phyloP scores from a whole-genome alignment of 2,888 invertebrate species.

The Resseliella maxima region DNA sequence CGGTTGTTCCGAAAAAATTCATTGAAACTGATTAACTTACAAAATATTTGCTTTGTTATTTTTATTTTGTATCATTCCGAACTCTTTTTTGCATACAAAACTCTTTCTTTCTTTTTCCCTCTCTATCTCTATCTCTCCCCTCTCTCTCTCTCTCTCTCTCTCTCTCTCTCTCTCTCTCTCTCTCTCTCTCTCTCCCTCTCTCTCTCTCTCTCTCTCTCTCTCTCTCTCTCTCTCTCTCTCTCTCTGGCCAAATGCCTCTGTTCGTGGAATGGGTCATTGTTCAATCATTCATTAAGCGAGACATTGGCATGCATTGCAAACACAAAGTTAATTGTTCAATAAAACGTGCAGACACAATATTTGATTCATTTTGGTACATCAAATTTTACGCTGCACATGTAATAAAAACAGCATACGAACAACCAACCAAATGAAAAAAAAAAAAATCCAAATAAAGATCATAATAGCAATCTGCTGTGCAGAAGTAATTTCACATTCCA shows the following conservation, averaged over 20 bases:
- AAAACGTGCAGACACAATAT: neutral
- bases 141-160: neutral
- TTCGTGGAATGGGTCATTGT: neutral
- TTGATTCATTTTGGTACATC: neutral
- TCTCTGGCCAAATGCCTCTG: no score
- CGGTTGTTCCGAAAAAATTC: neutral
- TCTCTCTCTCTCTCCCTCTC: neutral
- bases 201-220: neutral
- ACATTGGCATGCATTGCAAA: neutral
- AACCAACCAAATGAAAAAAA: neutral
- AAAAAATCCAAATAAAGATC: no score
- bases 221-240: neutral
- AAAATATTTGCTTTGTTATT: neutral
- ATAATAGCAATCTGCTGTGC: no score
- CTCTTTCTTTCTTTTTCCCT: neutral
- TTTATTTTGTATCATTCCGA: neutral
- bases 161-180: neutral
- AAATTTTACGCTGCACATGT: neutral
- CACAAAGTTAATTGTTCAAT: neutral
- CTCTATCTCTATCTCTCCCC: neutral
- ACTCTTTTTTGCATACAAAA: no score
- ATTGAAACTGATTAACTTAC: slow-evolving; percentile 29
- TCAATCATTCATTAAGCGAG: slow-evolving; percentile 10
- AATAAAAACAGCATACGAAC: neutral
- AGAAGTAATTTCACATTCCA: no score